A percentile compares a stretch with the other conserved stretches of the same genome.
phyloP scores from a whole-genome alignment of 1,140 invertebrate genomes.

The Rhagoletis zephyria region DNA sequence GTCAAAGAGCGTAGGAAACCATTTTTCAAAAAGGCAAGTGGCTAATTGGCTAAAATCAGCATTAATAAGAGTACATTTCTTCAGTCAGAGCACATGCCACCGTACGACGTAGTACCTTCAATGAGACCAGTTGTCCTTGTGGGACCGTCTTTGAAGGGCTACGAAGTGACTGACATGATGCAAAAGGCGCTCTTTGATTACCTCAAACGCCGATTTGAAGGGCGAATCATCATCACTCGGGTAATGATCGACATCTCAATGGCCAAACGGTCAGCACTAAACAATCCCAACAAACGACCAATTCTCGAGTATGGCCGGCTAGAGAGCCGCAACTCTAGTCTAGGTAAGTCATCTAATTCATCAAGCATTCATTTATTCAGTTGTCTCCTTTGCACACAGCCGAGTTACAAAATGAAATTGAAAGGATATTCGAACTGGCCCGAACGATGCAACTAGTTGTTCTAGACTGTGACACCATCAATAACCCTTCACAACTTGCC shows the following conservation, averaged over 20 bases:
- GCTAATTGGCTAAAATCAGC: too few relatives aligned
- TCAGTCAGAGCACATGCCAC: too few relatives aligned
- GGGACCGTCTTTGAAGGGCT: conserved; percentile 98
- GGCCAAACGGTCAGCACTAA: conserved; percentile 96
- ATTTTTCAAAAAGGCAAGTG: too few relatives aligned
- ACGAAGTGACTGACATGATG: conserved; percentile 99
- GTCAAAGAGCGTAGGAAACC: too few relatives aligned
- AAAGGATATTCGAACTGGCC: conserved; percentile 98
- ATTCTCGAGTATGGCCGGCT: conserved; percentile 90
- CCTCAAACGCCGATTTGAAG: conserved; percentile 95
- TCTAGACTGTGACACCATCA: conserved; percentile 99
- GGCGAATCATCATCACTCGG: conserved; percentile 97
- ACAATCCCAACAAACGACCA: conserved; percentile 97
- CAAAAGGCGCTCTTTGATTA: conserved; percentile 99
- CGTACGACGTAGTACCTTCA: conserved; percentile 99
- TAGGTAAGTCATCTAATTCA: too few relatives aligned
- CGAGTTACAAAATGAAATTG: conserved; percentile 90
- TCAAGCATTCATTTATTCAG: too few relatives aligned
- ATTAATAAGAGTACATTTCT: too few relatives aligned
- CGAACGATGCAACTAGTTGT: conserved; percentile 95
- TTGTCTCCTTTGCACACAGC: too few relatives aligned
- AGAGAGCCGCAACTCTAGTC: conserved; percentile 77
- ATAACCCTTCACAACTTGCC: conserved; percentile 98
- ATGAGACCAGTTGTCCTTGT: conserved; percentile 99
- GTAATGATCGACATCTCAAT: conserved; percentile 99